Evolutionary conservation across 1,140 invertebrate genomes (phyloP), one percentile per base, ranked within the genome.

Genomic region (Drosophila athabasca): DNA sequence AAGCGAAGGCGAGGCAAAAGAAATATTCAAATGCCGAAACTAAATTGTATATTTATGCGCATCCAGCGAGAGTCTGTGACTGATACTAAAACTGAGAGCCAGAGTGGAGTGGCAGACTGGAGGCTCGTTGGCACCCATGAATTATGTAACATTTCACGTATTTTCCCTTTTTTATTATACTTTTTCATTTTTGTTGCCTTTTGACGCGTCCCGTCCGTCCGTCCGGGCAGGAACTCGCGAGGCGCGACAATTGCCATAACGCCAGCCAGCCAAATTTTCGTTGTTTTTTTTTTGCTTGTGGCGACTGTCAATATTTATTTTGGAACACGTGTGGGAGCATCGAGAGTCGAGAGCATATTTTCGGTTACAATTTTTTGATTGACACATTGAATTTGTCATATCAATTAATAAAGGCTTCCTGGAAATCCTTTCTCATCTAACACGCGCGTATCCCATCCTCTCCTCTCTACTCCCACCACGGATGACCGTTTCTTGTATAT

Each of bases 231-330:
- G 43, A 54, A 51, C 19, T 48, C 52, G 71, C 52, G 54, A 54
- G 41, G 55, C 57, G 48, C 64, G 61, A 62, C 76, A 80, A 72
- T 84, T 84, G 79, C 39, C 53, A 66, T 74, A 68, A 53, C 50
- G 67, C 59, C 77, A 66, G 67, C 59, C 77, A 66, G 49, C 59
- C 65, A n/a, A 57, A 29, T 60, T 49, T 55, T 59, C 50, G 22
- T 72, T 65, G 48, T 17, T 64, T 70, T 62, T 66, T 74, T 72
- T 65, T 19, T 19, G 17, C 46, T 55, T 68, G 71, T 66, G 58
- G 68, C 62, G 62, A 70, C 68, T 68, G 78, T 87, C 71, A 88
- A 83, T 87, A 79, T 87, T 82, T 88, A 74, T 78, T 61, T 81
- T 50, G 48, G 39, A 49, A 45, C 49, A 55, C 62, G 60, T 69